Evolutionary conservation across 2,113 vertebrate species (phyloP), one percentile per base, ranked within the genome.

Genomic region (Formicarius rufipectus): DNA sequence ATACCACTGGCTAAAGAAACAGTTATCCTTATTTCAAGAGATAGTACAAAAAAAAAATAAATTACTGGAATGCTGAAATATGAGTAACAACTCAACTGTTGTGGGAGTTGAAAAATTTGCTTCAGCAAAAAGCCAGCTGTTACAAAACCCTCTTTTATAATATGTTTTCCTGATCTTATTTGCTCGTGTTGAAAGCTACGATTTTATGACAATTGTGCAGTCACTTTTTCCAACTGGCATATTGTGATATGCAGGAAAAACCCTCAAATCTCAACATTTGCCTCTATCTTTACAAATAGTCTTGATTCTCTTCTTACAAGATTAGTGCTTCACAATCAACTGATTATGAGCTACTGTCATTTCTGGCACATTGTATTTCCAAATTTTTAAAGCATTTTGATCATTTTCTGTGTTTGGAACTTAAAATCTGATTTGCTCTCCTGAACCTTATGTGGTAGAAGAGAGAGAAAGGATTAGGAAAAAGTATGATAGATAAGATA

Each of bases 31-130:
- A 74, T 92, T 95, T 84, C 73, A 81, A 63, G 40, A 82, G 22
- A 64, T 10, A 63, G 47, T 78, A 63, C 16, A 50, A 71, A 71
- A 18, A 8, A 10, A 42, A 40, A 44, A 13, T 37, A 40, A 44
- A 13, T 37, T 84, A 3, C 68, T 76, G 40, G 56, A 84, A 91
- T 90, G 28, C 56, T 95, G 92, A 95, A 90, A 87, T 82, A 78
- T 60, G 85, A 96, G 68, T 90, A 93, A 35, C 76, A 91, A 52
- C 37, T 28, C 80, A 92, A 42, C 88, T 94, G 60, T 82, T 90
- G 88, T 95, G 95, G 93, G 95, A 96, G 93, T 93, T 89, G 90
- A 96, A 96, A 95, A 82, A 82, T 75, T 96, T 87, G 75, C 73
- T 90, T 92, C 53, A 90, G 60, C 52, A 94, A 33, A 93, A 87